A percentile compares a stretch with the other conserved stretches of the same genome.
These are phyloP conservation scores for Microctenopoma lineatum DNA, from an alignment of 2,797 vertebrate species.

Conservation along the genomic window DNA sequence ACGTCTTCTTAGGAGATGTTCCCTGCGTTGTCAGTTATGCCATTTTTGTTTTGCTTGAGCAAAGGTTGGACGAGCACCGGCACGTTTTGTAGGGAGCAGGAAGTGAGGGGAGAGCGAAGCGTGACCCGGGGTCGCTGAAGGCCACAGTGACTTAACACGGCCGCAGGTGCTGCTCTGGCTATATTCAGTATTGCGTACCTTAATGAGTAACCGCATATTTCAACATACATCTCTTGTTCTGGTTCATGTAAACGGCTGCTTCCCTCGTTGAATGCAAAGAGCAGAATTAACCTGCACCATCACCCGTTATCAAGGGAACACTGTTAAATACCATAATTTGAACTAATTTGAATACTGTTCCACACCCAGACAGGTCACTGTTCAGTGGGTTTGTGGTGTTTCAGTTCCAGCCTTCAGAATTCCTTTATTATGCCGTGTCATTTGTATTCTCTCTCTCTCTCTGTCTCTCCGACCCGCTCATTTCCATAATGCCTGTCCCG, in stretches of 20 bases:
- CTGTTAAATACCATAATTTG: slow-evolving; percentile 72
- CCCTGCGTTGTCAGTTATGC: slow-evolving; percentile 46
- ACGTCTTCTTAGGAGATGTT: slow-evolving; percentile 58
- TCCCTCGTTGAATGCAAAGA: slow-evolving; percentile 48
- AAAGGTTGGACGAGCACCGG: slow-evolving; percentile 39
- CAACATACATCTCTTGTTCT: slow-evolving; percentile 38
- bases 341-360: slow-evolving; percentile 67
- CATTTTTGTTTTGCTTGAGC: slow-evolving; percentile 63
- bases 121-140: slow-evolving; percentile 2
- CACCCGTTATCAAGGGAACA: slow-evolving; percentile 70
- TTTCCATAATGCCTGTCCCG: slow-evolving; percentile 66
- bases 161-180: not conserved
- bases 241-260: slow-evolving; percentile 41
- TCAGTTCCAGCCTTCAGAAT: slow-evolving; percentile 47
- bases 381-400: slow-evolving; percentile 37
- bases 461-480: slow-evolving; percentile 60
- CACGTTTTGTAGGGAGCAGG: slow-evolving; percentile 21
- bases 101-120: not conserved
- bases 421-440: slow-evolving; percentile 67
- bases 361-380: slow-evolving; percentile 59
- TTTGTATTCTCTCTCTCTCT: slow-evolving; percentile 70
- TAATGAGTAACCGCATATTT: slow-evolving; percentile 36
- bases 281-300: slow-evolving; percentile 61
- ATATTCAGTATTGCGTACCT: not conserved
- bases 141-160: slow-evolving; percentile 18